Conservation (phyloP, 2,113 vertebrate species). For the Aphelocoma coerulescens region DNA sequence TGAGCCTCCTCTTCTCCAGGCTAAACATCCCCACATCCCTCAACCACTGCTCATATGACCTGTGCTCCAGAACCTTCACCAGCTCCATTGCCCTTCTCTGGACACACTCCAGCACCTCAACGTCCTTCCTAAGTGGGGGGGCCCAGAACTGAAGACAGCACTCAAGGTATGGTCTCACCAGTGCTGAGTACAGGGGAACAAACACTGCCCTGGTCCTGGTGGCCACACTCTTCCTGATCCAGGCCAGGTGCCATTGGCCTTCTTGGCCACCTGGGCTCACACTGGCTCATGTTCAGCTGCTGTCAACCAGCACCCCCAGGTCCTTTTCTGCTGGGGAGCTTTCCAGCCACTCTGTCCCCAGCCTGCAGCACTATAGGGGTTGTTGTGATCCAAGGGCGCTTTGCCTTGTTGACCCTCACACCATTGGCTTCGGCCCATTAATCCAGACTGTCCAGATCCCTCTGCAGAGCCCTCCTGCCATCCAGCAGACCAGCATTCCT, state of each 20-base stretch:
- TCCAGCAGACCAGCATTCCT: neutral
- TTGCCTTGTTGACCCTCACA: neutral
- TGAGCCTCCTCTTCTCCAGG: neutral
- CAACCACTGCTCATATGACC: accelerated
- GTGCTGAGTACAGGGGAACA: no score
- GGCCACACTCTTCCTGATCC: accelerated
- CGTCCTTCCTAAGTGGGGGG: neutral
- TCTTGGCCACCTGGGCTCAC: neutral
- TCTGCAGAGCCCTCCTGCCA: neutral
- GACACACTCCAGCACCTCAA: neutral
- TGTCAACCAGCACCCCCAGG: neutral
- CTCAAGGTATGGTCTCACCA: no score
- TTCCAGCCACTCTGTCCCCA: neutral
- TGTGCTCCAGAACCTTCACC: neutral
- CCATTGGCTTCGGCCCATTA: accelerated
- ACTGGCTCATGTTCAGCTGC: neutral
- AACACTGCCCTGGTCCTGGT: neutral
- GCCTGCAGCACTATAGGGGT: neutral
- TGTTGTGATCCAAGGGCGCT: neutral
- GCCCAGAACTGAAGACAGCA: neutral
- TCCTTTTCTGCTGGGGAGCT: no score
- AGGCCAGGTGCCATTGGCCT: neutral
- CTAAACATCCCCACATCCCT: neutral
- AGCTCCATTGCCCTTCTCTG: neutral
- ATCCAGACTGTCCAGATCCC: neutral